Base-by-base conservation (phyloP, 2,113 vertebrate species). In the Morphnarchus princeps region DNA sequence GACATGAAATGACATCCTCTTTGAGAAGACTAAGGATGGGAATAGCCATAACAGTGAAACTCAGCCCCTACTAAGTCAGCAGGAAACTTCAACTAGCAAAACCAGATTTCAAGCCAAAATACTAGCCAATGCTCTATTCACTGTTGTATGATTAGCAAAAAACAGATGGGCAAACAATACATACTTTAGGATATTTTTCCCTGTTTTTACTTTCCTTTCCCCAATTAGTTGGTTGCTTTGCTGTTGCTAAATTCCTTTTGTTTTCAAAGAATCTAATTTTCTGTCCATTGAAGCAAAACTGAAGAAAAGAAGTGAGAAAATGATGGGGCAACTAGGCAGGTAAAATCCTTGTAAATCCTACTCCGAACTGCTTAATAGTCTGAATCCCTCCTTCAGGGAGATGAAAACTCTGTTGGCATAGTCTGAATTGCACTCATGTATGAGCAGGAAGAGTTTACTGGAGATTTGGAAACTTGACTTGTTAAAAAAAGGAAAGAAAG, bases 281-380 rank as follows among this genome's bases (percentile, higher is more conserved):
- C 70, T 82, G 21, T 62, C 58, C 66, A 91, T 26, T 94, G 89
- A 80, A 95, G 81, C 70, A 96, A 91, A 95, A 94, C 43, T 54
- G 72, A 82, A 80, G 45, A 58, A 89, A 90, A 96, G n/a, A 86
- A 91, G 54, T 43, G 81, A 93, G 54, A 94, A 97, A 97, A 94
- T 95, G 22, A 82, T 80, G 58, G 89, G 40, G 58, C 57, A 87
- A 85, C 66, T 80, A 93, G 81, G 62, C 81, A 95, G 94, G 97
- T 94, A 95, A 94, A 97, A 97, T 95, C 91, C 73, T 57, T 85
- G 81, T 72, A 96, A 95, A 96, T 94, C 83, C 93, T 84, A 70
- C 81, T 91, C 81, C 1, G 1, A 91, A 93, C 70, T 91, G 38
- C 67, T 97, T 96, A 96, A 96, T 93, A 96, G 95, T 97, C 96